These are phyloP conservation scores for Poeciliopsis prolifica DNA, from an alignment of 2,113 vertebrate genomes.

Conservation along the genomic window DNA sequence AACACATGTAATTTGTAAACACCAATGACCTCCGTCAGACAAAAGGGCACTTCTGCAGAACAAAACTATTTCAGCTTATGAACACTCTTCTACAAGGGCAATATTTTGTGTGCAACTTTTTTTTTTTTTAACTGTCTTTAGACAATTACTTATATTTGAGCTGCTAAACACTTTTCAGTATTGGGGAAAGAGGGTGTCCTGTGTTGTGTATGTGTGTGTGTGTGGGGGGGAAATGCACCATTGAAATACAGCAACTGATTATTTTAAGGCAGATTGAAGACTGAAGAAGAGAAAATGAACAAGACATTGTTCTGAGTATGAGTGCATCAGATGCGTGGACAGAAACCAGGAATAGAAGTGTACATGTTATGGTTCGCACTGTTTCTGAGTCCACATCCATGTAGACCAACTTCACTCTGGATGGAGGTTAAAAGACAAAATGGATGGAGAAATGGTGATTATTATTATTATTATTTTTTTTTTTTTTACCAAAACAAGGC, in stretches of 20 bases:
- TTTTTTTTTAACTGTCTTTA: slow-evolving; percentile 7
- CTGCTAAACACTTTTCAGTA: slow-evolving; percentile 79
- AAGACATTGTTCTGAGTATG: neutral
- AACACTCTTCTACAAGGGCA: slow-evolving; percentile 38
- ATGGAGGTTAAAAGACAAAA: slow-evolving; percentile 22
- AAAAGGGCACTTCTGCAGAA: slow-evolving; percentile 57
- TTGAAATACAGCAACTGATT: slow-evolving; percentile 18
- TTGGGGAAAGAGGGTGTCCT: slow-evolving; percentile 53
- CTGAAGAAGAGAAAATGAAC: neutral
- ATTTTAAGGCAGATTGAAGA: slow-evolving; percentile 16
- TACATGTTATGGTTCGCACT: slow-evolving; percentile 9
- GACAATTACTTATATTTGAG: slow-evolving; percentile 68
- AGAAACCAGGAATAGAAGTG: neutral
- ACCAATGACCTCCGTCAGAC: slow-evolving; percentile 30
- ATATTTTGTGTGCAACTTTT: slow-evolving; percentile 38
- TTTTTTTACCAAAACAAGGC: slow-evolving; percentile 77
- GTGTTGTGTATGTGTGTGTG: slow-evolving; percentile 36
- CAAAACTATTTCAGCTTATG: slow-evolving; percentile 45
- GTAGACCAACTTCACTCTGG: slow-evolving; percentile 39
- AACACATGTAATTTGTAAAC: slow-evolving; percentile 50
- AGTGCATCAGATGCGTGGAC: neutral
- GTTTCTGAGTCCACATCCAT: slow-evolving; percentile 28
- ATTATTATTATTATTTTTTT: too few species aligned
- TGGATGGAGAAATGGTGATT: slow-evolving; percentile 45
- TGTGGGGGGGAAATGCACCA: slow-evolving; percentile 11